Evolutionary conservation across 64 coral and sea anemone genomes (phyloP).

Genomic region (Pachyseris speciosa): DNA sequence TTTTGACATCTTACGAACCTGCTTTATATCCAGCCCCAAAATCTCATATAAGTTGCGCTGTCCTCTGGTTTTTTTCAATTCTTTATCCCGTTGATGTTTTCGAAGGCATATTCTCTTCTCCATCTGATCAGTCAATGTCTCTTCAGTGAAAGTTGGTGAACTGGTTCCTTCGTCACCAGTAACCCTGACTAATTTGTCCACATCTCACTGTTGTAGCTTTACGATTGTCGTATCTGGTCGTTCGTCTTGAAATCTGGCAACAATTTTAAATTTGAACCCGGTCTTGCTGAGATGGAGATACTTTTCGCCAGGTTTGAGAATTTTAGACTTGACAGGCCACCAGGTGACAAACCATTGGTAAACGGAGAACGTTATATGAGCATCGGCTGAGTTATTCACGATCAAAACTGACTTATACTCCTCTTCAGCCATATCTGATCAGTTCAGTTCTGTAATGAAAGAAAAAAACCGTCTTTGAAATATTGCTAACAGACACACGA

Average conservation of each 20-base stretch:
- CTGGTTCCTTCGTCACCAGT: background rate
- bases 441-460: background rate
- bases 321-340: slow-evolving; percentile 35
- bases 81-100: slow-evolving; percentile 33
- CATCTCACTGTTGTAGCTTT: background rate
- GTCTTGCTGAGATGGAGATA: slow-evolving; percentile 1
- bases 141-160: background rate
- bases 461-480: background rate
- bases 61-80: background rate
- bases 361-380: slow-evolving; percentile 8
- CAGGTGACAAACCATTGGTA: slow-evolving; percentile 12
- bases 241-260: background rate
- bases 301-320: slow-evolving; percentile 10
- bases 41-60: slow-evolving; percentile 54
- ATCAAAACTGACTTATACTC: background rate
- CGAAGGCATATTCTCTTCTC: slow-evolving; percentile 68
- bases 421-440: background rate
- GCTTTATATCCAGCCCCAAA: slow-evolving; percentile 55
- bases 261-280: background rate
- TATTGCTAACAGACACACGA: background rate
- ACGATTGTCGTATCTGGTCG: background rate
- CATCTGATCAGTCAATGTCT: background rate
- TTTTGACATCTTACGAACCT: slow-evolving; percentile 38
- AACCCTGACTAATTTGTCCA: slow-evolving; percentile 41
- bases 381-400: background rate